Conservation (phyloP, 2,888 invertebrate species). For the Melitaea athalia region DNA sequence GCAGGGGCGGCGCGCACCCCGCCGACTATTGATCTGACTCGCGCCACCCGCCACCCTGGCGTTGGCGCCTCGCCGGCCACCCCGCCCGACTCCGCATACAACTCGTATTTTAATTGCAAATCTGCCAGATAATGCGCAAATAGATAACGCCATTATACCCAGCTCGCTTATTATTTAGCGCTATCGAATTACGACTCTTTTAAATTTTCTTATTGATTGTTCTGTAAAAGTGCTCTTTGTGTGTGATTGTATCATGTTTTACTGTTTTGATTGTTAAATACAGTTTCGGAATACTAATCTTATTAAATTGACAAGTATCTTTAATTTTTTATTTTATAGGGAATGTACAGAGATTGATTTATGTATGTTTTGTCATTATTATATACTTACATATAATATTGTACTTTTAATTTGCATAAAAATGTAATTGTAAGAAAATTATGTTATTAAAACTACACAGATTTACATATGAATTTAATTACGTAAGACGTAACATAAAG, state of each 20-base stretch:
- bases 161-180: conserved; percentile 76
- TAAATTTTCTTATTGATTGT: conserved; percentile 21
- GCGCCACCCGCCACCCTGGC: conserved; percentile 41
- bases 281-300: not conserved
- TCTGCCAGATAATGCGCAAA: conserved; percentile 82
- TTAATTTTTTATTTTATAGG: not conserved
- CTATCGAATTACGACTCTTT: conserved; percentile 55
- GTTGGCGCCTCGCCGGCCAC: conserved; percentile 48
- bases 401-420: no score
- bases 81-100: conserved; percentile 55
- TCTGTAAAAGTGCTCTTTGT: not conserved
- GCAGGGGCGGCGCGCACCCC: conserved; percentile 74
- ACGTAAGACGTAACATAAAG: not conserved
- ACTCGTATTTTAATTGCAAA: conserved; percentile 82
- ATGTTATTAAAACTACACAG: no score
- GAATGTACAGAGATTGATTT: no score
- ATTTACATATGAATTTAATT: not conserved
- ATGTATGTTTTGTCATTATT: not conserved
- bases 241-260: conserved; percentile 9
- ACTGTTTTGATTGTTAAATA: not conserved
- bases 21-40: conserved; percentile 78
- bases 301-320: not conserved
- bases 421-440: no score
- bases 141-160: conserved; percentile 79
- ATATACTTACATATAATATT: not conserved